These are phyloP conservation scores for Adineta ricciae DNA, from an alignment of 2,888 invertebrate species.

Conservation along the genomic window DNA sequence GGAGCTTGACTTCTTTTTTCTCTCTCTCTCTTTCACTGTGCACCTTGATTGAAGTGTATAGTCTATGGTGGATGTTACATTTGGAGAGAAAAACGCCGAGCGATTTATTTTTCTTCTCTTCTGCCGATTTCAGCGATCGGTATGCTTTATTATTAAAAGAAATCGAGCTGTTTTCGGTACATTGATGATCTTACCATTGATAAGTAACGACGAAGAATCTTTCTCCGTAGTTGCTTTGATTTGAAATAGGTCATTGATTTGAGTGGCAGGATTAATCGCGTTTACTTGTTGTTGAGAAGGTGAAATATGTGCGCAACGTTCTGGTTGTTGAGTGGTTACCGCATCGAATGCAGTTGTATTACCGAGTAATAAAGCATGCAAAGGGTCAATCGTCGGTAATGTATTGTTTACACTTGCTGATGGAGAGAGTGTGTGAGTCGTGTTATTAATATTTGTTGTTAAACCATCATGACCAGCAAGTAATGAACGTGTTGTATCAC, in stretches of 20 bases:
- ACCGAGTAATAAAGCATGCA: slow-evolving; percentile 9
- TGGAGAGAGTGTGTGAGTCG: not conserved
- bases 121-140: too few species aligned
- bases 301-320: not conserved
- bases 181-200: not conserved
- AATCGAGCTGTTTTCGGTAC: too few species aligned
- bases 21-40: too few species aligned
- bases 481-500: slow-evolving; percentile 19
- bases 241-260: not conserved
- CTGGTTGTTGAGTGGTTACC: not conserved
- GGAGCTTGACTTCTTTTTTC: not conserved
- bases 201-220: not conserved
- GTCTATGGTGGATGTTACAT: too few species aligned
- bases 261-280: not conserved
- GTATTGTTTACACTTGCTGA: slow-evolving; percentile 1
- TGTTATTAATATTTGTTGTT: not conserved
- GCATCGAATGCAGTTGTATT: slow-evolving; percentile 20
- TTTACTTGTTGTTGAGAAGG: not conserved
- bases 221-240: not conserved
- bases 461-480: not conserved
- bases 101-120: too few species aligned
- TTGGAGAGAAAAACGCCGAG: too few species aligned
- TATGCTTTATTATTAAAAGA: too few species aligned
- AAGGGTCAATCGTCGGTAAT: not conserved
- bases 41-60: too few species aligned